These are phyloP conservation scores for Dione juno DNA, from an alignment of 2,888 invertebrate genomes.

Conservation along the genomic window DNA sequence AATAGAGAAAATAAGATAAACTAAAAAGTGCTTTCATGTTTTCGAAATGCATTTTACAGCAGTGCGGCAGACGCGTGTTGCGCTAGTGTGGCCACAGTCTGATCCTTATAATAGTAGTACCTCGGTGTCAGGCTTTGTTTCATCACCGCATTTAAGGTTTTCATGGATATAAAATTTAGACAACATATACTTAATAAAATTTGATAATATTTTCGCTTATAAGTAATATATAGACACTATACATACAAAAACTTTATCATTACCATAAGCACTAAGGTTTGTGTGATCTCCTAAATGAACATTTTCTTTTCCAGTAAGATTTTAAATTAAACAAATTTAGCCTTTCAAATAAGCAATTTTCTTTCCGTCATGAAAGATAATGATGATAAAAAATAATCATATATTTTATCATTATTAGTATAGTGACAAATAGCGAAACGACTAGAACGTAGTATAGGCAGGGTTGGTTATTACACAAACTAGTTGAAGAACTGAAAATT, in stretches of 20 bases:
- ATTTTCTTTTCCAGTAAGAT: neutral
- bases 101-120: constrained; percentile 24
- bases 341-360: neutral
- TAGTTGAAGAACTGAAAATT: constrained; percentile 50
- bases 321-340: neutral
- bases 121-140: constrained; percentile 53
- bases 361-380: neutral
- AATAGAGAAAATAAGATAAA: neutral
- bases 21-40: neutral
- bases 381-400: too few relatives aligned
- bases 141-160: constrained; percentile 52
- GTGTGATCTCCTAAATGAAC: too few relatives aligned
- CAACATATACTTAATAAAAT: too few relatives aligned
- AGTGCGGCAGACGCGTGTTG: constrained; percentile 21
- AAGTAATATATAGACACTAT: constrained; percentile 32
- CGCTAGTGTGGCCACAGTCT: constrained; percentile 19
- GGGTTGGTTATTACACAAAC: constrained; percentile 35
- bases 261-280: too few relatives aligned
- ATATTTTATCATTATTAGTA: neutral
- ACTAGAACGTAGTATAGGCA: neutral
- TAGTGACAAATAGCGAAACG: neutral
- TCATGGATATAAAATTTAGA: constrained; percentile 53
- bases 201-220: too few relatives aligned
- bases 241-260: too few relatives aligned
- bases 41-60: constrained; percentile 18